Percentiles rank a stretch among this genome's conserved stretches.
Conservation (phyloP, 2,797 vertebrate species). For the Myoxocephalus aenaeus region DNA sequence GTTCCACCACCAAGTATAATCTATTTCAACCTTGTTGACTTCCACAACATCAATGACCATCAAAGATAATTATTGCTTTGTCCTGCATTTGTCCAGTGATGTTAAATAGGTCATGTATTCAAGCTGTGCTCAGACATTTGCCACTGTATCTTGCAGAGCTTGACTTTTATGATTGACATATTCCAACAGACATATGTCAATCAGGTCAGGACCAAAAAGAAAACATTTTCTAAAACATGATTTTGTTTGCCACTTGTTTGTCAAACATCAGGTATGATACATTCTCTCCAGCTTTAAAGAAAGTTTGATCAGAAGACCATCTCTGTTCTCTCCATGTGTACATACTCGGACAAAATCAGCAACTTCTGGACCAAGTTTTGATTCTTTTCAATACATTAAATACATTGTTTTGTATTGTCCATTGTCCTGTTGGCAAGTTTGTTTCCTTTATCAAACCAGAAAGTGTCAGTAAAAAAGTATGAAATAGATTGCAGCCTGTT, state of each 20-base stretch:
- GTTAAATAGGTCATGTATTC: background rate
- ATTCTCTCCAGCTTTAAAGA: background rate
- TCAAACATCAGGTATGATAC: background rate
- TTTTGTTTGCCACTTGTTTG: background rate
- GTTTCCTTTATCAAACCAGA: constrained; percentile 21
- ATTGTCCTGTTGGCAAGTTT: background rate
- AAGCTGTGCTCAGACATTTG: background rate
- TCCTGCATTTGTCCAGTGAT: too few species aligned
- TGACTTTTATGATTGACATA: background rate
- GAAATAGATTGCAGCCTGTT: background rate
- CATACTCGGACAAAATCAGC: background rate
- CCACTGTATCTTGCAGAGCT: background rate
- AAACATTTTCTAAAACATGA: background rate
- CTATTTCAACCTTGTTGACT: background rate
- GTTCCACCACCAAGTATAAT: background rate
- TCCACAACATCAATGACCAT: background rate
- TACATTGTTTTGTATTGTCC: background rate
- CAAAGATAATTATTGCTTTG: background rate
- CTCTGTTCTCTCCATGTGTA: background rate
- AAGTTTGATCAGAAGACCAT: background rate
- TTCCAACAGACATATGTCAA: background rate
- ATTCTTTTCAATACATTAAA: too few species aligned
- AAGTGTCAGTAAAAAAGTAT: background rate
- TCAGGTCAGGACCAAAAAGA: background rate
- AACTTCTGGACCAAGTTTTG: background rate